Percentiles rank a stretch among this genome's conserved stretches.
These are phyloP conservation scores for Scolanthus callimorphus DNA, from an alignment of 92 coral and sea anemone species.

Conservation along the genomic window DNA sequence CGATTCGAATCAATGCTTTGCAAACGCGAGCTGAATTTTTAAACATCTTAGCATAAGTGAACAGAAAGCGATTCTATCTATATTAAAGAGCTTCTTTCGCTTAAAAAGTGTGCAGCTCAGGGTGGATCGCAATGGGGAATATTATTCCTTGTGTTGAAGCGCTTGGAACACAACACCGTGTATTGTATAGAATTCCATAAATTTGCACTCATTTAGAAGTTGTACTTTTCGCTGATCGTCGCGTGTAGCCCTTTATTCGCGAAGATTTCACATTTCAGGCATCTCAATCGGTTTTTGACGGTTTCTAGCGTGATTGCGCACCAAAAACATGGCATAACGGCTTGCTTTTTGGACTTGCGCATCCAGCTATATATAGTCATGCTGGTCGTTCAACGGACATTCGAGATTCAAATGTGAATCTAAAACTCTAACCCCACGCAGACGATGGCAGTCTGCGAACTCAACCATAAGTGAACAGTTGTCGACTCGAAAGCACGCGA, in stretches of 20 bases:
- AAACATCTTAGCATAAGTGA: too few relatives aligned
- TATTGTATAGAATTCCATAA: constrained; percentile 37
- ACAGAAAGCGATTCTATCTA: too few relatives aligned
- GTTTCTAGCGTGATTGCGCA: constrained; percentile 12
- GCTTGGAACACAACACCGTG: constrained; percentile 31
- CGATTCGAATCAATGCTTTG: too few relatives aligned
- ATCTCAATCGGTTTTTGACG: neutral
- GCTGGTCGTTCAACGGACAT: constrained; percentile 86
- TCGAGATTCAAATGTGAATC: constrained; percentile 86
- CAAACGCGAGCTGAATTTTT: too few relatives aligned
- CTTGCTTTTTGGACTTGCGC: constrained; percentile 9
- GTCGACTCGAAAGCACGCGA: neutral
- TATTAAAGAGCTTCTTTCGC: too few relatives aligned
- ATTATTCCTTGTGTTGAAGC: too few relatives aligned
- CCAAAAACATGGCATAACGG: neutral
- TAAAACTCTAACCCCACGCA: constrained; percentile 15
- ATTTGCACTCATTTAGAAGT: constrained; percentile 46
- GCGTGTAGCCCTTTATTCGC: constrained; percentile 26
- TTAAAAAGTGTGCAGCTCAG: too few relatives aligned
- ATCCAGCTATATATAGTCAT: constrained; percentile 45
- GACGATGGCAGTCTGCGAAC: constrained; percentile 16
- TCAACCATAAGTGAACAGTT: constrained; percentile 26
- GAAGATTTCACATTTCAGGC: neutral
- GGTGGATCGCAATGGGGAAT: too few relatives aligned
- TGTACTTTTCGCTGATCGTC: constrained; percentile 31